Evolutionary conservation across 1,140 invertebrate species (phyloP).

Genomic region (Bombus pascuorum): DNA sequence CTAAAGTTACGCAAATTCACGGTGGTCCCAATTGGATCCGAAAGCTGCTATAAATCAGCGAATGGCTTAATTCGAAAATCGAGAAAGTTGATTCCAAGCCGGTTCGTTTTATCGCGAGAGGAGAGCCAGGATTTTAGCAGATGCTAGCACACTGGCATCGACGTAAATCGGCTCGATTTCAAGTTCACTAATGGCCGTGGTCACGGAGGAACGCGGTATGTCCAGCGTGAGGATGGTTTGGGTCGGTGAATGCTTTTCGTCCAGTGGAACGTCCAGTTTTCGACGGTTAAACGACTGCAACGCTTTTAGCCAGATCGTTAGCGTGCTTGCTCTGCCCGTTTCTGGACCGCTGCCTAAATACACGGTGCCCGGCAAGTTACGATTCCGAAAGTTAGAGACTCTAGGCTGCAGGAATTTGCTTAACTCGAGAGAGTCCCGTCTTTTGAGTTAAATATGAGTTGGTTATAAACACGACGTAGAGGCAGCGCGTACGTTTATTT

Average conservation of each 20-base stretch:
- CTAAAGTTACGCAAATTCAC: neutral
- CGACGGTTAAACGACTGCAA: conserved; percentile 44
- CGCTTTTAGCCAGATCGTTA: conserved; percentile 55
- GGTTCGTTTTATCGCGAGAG: neutral
- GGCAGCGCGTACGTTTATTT: no score
- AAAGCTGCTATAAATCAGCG: neutral
- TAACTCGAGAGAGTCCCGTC: neutral
- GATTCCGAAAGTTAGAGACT: conserved; percentile 5
- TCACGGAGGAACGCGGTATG: neutral
- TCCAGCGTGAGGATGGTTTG: no score
- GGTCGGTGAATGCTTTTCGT: neutral
- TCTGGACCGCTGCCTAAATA: conserved; percentile 43
- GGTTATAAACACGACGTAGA: no score
- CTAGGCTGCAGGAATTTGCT: neutral
- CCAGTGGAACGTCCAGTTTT: conserved; percentile 45
- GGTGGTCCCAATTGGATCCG: no score
- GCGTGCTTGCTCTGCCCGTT: conserved; percentile 5
- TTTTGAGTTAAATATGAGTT: neutral
- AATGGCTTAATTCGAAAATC: neutral
- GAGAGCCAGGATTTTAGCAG: neutral
- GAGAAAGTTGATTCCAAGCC: neutral
- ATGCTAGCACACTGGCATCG: neutral
- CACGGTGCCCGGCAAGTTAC: neutral
- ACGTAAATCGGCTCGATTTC: conserved; percentile 57
- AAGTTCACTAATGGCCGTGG: conserved; percentile 53